Evolutionary conservation across 2,113 vertebrate genomes (phyloP), one percentile per base, ranked within the genome.

Genomic region (Oophaga pumilio): DNA sequence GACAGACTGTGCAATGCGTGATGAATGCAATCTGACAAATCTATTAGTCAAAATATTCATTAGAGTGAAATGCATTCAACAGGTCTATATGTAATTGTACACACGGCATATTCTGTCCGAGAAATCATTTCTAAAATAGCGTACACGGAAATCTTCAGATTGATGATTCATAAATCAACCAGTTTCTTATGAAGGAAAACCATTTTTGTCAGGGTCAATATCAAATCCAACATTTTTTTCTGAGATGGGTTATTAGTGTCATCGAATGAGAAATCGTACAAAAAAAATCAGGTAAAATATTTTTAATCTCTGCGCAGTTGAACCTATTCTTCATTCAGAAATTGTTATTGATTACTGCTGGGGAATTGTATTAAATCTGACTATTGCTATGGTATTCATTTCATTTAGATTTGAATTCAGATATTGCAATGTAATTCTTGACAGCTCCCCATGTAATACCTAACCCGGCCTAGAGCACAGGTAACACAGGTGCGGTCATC

Each of bases 151-250:
- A 80, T 87, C 77, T 9, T 13, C 49, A 52, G 78, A 87, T 60
- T 73, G 79, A 88, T 83, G 69, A 82, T 60, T 53, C 56, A 15
- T 76, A 83, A 88, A 82, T 81, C 85, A 87, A 52, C 24, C 80
- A 28, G 20, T 83, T 86, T 53, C 24, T 86, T 79, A 12, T 33
- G 50, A 69, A 64, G 49, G 62, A 68, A 68, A 68, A 64, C 22
- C 43, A 62, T 50, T 86, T 86, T 64, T 87, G 79, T 76, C 86
- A 64, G 53, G 86, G 56, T 76, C 57, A 82, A 26, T 76, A 76
- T 74, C 49, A 83, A 83, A 15, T 53, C 53, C 18, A 56, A 22
- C 33, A 76, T 64, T 82, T 82, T 82, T 60, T 64, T 26, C 57
- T 76, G 43, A 59, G 43, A 28, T 74, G 20, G 43, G 50, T 62